phyloP scores from a whole-genome alignment of 2,888 invertebrate genomes.

The Apocheima hispidaria region DNA sequence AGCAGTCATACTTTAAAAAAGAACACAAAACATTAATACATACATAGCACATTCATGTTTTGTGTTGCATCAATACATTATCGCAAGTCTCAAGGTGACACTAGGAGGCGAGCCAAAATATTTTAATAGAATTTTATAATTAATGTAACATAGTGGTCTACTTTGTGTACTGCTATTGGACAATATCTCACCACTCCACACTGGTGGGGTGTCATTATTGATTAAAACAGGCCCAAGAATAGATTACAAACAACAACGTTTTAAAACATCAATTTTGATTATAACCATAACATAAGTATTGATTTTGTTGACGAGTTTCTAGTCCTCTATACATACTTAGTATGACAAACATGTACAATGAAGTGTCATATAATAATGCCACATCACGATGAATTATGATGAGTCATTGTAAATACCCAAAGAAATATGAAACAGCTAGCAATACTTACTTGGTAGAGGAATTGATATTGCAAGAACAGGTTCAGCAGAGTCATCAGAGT shows the following conservation, averaged over 20 bases:
- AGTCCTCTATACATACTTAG: background rate
- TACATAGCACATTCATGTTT: too few species aligned
- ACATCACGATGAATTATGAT: conserved; percentile 11
- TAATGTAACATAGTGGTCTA: background rate
- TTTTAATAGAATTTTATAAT: background rate
- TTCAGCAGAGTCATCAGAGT: conserved; percentile 92
- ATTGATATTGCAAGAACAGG: conserved; percentile 93
- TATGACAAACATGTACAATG: conserved; percentile 1
- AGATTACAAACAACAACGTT: background rate
- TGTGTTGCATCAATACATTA: too few species aligned
- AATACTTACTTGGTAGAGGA: conserved; percentile 90
- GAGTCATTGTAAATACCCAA: conserved; percentile 3
- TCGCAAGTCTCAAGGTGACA: too few species aligned
- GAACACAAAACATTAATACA: too few species aligned
- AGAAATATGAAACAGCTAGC: conserved; percentile 23
- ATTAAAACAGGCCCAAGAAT: background rate
- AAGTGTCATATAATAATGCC: background rate
- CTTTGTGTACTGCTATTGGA: background rate
- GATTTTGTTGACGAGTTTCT: background rate
- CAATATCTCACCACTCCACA: background rate
- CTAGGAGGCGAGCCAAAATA: too few species aligned
- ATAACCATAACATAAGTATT: background rate
- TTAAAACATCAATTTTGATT: background rate
- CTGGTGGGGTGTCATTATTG: background rate
- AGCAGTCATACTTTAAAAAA: too few species aligned